Conservation (phyloP, 2,797 vertebrate genomes). For the Periophthalmus magnuspinnatus region DNA sequence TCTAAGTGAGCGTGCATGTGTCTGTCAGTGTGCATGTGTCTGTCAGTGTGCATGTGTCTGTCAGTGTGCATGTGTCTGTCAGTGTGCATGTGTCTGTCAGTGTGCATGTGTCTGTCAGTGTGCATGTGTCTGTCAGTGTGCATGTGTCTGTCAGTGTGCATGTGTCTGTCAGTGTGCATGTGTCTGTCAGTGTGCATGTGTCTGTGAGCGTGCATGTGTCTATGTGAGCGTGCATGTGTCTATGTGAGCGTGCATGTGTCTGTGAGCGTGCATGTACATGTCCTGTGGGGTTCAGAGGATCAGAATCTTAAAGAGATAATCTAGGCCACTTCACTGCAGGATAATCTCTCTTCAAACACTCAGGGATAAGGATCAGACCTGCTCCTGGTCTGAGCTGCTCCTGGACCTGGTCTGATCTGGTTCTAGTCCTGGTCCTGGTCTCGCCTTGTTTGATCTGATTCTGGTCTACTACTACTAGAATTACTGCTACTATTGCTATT, state of each 20-base stretch:
- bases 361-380: background rate
- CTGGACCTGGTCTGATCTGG: background rate
- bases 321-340: background rate
- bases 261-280: background rate
- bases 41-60: background rate
- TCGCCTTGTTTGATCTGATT: background rate
- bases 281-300: background rate
- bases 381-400: background rate
- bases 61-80: background rate
- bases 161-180: background rate
- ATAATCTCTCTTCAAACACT: slow-evolving; percentile 11
- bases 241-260: background rate
- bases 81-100: background rate
- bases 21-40: too few species aligned
- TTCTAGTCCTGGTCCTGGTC: background rate
- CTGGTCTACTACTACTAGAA: background rate
- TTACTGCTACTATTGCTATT: too few species aligned
- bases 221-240: background rate
- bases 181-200: background rate
- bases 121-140: background rate
- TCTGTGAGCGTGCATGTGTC: background rate
- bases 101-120: background rate
- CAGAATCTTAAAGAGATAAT: slow-evolving; percentile 1
- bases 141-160: background rate
- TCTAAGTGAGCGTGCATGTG: too few species aligned